phyloP scores from a whole-genome alignment of 2,888 invertebrate genomes.

The Liopterus haemorrhoidalis region DNA sequence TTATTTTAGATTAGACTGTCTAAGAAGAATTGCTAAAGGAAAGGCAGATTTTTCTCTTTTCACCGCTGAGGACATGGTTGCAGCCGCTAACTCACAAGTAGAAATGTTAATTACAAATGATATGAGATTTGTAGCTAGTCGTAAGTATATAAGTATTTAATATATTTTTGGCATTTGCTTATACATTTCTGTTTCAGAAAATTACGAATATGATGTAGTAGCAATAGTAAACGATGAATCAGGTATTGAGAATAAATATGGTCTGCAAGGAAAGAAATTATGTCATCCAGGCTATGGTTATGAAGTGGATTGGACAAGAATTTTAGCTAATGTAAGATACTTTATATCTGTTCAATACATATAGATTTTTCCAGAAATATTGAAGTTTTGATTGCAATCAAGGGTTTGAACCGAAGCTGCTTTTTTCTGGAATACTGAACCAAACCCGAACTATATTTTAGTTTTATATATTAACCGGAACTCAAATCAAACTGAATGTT shows the following conservation, averaged over 20 bases:
- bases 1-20: slow-evolving; percentile 66
- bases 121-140: slow-evolving; percentile 51
- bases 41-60: slow-evolving; percentile 79
- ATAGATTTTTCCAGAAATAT: slow-evolving; percentile 1
- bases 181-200: slow-evolving; percentile 38
- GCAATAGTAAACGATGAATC: slow-evolving; percentile 59
- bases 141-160: slow-evolving; percentile 41
- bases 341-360: slow-evolving; percentile 22
- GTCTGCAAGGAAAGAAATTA: slow-evolving; percentile 62
- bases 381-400: too few relatives aligned
- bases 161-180: neutral
- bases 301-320: slow-evolving; percentile 67
- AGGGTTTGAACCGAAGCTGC: too few relatives aligned
- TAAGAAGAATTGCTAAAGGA: slow-evolving; percentile 68
- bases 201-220: slow-evolving; percentile 58
- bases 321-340: slow-evolving; percentile 68
- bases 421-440: slow-evolving; percentile 8
- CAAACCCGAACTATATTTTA: too few relatives aligned
- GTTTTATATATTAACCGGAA: too few relatives aligned
- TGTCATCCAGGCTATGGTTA: slow-evolving; percentile 80
- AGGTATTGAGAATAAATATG: slow-evolving; percentile 54
- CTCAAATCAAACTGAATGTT: too few relatives aligned
- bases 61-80: slow-evolving; percentile 77
- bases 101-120: slow-evolving; percentile 68
- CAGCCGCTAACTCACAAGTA: slow-evolving; percentile 60